Conservation (phyloP, 2,888 invertebrate species). For the Nysson spinosus region DNA sequence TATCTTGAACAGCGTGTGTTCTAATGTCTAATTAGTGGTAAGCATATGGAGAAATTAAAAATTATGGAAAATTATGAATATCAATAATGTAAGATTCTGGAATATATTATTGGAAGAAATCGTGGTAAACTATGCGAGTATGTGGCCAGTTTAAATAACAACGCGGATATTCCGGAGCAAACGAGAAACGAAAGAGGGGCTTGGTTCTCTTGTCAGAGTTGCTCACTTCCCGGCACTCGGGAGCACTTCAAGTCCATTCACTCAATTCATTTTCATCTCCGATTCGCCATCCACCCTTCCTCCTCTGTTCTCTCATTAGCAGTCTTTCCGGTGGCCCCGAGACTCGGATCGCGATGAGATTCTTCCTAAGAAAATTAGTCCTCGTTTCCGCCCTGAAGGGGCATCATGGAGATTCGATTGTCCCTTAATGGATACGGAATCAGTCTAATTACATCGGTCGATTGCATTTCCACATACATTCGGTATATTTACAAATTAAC, state of each 20-base stretch:
- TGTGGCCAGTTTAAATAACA: constrained; percentile 42
- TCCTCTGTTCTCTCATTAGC: constrained; percentile 73
- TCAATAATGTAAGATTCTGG: too few relatives aligned
- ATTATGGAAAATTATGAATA: background rate
- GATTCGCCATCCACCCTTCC: constrained; percentile 70
- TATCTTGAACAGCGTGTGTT: too few relatives aligned
- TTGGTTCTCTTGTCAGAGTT: constrained; percentile 60
- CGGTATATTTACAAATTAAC: background rate
- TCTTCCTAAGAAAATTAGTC: constrained; percentile 71
- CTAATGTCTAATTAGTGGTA: background rate
- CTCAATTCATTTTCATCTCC: constrained; percentile 77
- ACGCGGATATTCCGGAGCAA: constrained; percentile 53
- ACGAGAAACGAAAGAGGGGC: constrained; percentile 39
- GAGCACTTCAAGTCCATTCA: constrained; percentile 74
- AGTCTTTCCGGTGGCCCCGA: constrained; percentile 71
- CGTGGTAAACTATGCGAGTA: constrained; percentile 23
- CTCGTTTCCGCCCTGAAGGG: constrained; percentile 54
- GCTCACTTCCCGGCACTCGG: constrained; percentile 77
- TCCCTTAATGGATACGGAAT: constrained; percentile 25
- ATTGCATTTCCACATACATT: background rate
- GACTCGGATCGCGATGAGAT: constrained; percentile 54
- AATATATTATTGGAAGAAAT: background rate
- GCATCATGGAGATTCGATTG: constrained; percentile 58
- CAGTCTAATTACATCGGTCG: background rate
- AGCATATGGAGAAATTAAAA: background rate